Percentiles rank a stretch among this genome's conserved stretches.
These are phyloP conservation scores for Drosophila melanosoma DNA, from an alignment of 2,888 invertebrate genomes.

Conservation along the genomic window DNA sequence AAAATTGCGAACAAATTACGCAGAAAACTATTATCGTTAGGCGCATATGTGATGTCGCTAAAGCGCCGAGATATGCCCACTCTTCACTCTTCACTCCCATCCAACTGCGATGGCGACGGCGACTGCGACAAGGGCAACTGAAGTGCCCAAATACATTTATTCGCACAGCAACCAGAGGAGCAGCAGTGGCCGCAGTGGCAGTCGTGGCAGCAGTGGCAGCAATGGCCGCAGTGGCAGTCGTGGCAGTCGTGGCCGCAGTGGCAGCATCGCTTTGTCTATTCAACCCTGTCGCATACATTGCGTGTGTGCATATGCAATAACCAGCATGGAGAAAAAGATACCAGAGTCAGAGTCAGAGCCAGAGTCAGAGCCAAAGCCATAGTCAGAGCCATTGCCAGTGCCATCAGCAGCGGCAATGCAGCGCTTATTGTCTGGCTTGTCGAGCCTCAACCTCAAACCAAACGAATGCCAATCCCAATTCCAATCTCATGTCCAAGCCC, in stretches of 20 bases:
- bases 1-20: slow-evolving; percentile 83
- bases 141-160: slow-evolving; percentile 70
- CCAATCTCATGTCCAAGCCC: slow-evolving; percentile 23
- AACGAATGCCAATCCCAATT: slow-evolving; percentile 8
- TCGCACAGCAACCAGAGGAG: slow-evolving; percentile 9
- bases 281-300: slow-evolving; percentile 53
- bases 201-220: slow-evolving; percentile 11
- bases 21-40: slow-evolving; percentile 85
- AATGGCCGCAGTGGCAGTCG: slow-evolving; percentile 1
- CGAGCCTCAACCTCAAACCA: slow-evolving; percentile 10
- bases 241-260: slow-evolving; percentile 7
- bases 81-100: slow-evolving; percentile 12
- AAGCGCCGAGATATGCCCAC: slow-evolving; percentile 53
- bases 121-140: slow-evolving; percentile 59
- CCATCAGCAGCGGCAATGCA: slow-evolving; percentile 50
- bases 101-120: background rate
- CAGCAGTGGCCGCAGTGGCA: slow-evolving; percentile 23
- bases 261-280: slow-evolving; percentile 62
- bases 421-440: slow-evolving; percentile 69
- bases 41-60: slow-evolving; percentile 82
- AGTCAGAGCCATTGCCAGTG: slow-evolving; percentile 27
- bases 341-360: background rate
- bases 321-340: slow-evolving; percentile 39
- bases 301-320: slow-evolving; percentile 63
- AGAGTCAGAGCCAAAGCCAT: background rate